Base-by-base conservation (phyloP, 1,140 invertebrate species). In the Druon quercuslanigerum region DNA sequence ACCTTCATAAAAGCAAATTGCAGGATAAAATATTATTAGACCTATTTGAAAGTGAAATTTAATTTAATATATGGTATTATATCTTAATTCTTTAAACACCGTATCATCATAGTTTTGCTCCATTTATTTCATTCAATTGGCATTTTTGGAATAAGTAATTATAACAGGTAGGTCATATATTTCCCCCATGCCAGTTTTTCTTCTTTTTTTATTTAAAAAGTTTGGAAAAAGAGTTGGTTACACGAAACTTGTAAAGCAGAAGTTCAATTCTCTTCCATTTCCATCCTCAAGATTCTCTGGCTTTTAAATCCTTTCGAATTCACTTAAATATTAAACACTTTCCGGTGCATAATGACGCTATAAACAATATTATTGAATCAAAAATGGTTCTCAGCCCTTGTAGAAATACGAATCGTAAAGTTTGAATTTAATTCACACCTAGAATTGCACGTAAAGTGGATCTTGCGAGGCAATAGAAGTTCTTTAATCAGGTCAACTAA, bases 401-500 rank as follows among this genome's bases (percentile, higher is more conserved):
- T 46, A 46, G 25, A 9, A 66, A 8, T 19, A 19, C 1, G 46
- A 14, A 46, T 16, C 40, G 40, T 66, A 66, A 66, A 66, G 12
- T 66, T 66, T 16, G 60, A 66, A 66, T 66, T 66, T 40, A 66
- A 66, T 66, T 66, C 60, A 40, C 57, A 14, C 40, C 25, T 66
- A 25, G 20, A 66, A 25, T 66, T 66, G 60, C 25, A 66, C 33
- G 40, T 66, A 66, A 60, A 20, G 57, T 60, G 25, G 33, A 40
- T 20, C 40, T 14, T 33, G 25, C n/a, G 60, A 66, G 60, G 25
- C 60, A 66, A 33, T 33, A 66, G 60, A 40, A 66, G 60, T 66
- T 9, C 60, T 66, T 46, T 66, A 66, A 66, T 66, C 25, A 66
- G 60, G 60, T 66, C 40, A 33, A 66, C 40, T 66, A 66, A 66